Conservation (phyloP, 2,797 vertebrate genomes). For the Telmatherina bonti region DNA sequence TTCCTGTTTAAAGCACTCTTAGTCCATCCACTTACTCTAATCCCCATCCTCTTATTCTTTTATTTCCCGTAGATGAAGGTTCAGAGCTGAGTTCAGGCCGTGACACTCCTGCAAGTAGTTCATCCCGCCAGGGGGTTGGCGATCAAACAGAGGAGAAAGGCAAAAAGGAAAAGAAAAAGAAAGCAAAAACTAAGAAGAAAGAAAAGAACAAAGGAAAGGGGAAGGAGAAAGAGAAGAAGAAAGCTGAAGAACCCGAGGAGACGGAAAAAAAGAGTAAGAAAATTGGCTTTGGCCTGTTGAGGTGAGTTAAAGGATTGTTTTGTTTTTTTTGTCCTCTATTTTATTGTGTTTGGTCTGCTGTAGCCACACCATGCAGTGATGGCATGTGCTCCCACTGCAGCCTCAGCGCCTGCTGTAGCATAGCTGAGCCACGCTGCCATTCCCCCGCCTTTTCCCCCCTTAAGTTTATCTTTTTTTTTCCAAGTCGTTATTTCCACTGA, state of each 20-base stretch:
- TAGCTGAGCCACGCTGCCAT: background rate
- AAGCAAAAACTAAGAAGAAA: conserved; percentile 90
- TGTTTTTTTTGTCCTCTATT: background rate
- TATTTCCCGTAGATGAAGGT: conserved; percentile 81
- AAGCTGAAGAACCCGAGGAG: conserved; percentile 86
- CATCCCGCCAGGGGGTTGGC: conserved; percentile 78
- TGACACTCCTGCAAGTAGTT: conserved; percentile 88
- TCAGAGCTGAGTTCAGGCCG: conserved; percentile 93
- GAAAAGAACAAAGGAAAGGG: conserved; percentile 89
- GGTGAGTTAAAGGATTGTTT: conserved; percentile 78
- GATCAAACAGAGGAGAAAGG: conserved; percentile 82
- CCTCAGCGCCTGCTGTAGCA: background rate
- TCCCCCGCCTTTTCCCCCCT: background rate
- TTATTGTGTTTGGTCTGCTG: background rate
- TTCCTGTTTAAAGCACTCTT: background rate
- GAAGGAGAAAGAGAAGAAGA: conserved; percentile 90
- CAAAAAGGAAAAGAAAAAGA: conserved; percentile 90
- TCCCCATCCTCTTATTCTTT: background rate
- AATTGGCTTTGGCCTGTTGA: conserved; percentile 92
- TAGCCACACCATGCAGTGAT: background rate
- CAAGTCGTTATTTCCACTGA: no score
- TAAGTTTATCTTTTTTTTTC: no score
- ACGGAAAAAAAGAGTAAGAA: conserved; percentile 91
- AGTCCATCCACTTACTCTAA: background rate
- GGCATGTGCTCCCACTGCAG: background rate